Evolutionary conservation across 2,888 invertebrate genomes (phyloP).

Genomic region (Lepeophtheirus nordmannii): DNA sequence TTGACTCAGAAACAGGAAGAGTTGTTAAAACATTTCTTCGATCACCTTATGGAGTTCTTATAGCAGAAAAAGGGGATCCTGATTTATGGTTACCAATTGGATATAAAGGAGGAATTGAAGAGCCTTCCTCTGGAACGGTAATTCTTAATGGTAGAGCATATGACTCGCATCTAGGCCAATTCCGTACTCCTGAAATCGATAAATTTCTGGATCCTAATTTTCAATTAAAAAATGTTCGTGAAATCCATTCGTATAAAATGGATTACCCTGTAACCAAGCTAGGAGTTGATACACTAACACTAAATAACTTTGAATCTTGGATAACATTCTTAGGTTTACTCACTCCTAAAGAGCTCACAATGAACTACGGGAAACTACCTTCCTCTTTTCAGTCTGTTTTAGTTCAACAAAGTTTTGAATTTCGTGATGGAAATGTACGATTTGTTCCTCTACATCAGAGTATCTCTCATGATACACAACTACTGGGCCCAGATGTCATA

Average conservation of each 20-base stretch:
- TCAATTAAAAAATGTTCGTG: background rate
- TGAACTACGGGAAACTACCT: background rate
- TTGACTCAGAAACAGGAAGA: background rate
- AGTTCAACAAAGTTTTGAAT: background rate
- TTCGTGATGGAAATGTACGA: slow-evolving; percentile 1
- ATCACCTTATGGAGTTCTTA: background rate
- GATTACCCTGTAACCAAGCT: background rate
- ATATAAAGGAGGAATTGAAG: slow-evolving; percentile 15
- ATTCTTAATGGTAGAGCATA: slow-evolving; percentile 2
- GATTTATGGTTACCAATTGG: slow-evolving; percentile 12
- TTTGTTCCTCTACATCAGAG: background rate
- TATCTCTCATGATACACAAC: background rate
- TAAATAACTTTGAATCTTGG: slow-evolving; percentile 11
- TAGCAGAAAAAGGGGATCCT: background rate
- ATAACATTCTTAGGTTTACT: slow-evolving; percentile 3
- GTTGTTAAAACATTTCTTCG: slow-evolving; percentile 1
- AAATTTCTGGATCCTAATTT: too few species aligned
- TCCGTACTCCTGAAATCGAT: background rate
- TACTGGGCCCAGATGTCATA: slow-evolving; percentile 14
- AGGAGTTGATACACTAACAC: background rate
- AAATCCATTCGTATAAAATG: slow-evolving; percentile 8
- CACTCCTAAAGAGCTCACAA: background rate
- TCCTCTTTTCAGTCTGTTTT: background rate
- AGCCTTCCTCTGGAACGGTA: background rate
- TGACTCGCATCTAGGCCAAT: slow-evolving; percentile 18